Evolutionary conservation across 2,797 vertebrate genomes (phyloP).

Genomic region (Rallus crepitans): DNA sequence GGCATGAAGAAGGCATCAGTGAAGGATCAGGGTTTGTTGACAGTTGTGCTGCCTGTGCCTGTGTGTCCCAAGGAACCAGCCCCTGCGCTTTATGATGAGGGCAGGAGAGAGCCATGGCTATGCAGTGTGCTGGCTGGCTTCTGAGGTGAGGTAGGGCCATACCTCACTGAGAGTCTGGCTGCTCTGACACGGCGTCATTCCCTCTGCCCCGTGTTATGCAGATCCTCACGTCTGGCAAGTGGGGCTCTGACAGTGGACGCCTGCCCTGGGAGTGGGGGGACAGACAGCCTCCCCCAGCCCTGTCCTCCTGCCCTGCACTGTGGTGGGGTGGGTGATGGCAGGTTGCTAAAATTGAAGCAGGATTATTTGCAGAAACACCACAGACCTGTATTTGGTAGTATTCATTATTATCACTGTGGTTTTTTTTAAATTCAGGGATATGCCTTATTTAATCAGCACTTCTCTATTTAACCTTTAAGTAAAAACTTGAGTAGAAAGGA

Average conservation of each 20-base stretch:
- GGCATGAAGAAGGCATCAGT: neutral
- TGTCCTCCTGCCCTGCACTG: neutral
- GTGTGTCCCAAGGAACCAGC: neutral
- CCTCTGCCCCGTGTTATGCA: accelerated
- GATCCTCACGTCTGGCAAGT: neutral
- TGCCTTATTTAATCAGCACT: neutral
- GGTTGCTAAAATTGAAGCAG: neutral
- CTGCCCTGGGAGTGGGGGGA: neutral
- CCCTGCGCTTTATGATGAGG: accelerated
- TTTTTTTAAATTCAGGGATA: neutral
- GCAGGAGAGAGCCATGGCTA: neutral
- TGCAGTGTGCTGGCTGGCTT: neutral
- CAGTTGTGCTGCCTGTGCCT: accelerated
- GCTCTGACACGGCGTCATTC: neutral
- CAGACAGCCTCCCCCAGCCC: neutral
- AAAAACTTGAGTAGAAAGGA: neutral
- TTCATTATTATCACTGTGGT: too few relatives aligned
- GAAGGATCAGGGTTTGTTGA: neutral
- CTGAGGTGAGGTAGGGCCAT: accelerated
- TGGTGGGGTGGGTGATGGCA: accelerated
- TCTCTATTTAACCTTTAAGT: neutral
- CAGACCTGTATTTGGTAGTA: neutral
- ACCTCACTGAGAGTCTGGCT: neutral
- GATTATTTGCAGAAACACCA: neutral
- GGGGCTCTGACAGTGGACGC: accelerated